These are phyloP conservation scores for Butorides virescens DNA, from an alignment of 2,113 vertebrate genomes.

Conservation along the genomic window DNA sequence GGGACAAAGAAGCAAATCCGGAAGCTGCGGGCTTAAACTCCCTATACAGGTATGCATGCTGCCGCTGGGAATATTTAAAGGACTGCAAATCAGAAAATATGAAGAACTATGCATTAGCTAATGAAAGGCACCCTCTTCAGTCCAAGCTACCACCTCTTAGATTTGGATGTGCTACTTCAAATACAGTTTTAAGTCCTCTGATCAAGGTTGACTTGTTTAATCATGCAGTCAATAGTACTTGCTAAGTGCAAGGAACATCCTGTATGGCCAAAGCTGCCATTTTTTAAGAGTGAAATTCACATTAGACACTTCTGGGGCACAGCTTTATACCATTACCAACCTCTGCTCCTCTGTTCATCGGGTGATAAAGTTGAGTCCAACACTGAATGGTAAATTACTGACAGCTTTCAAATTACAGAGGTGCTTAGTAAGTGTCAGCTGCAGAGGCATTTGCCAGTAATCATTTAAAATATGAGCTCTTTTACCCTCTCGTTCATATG, in stretches of 20 bases:
- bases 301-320: not conserved
- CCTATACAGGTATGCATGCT: not conserved
- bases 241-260: not conserved
- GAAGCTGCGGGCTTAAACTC: not conserved
- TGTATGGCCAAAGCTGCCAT: not conserved
- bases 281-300: not conserved
- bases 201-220: not conserved
- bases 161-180: not conserved
- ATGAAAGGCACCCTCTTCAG: not conserved
- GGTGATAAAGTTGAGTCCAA: not conserved
- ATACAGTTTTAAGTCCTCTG: not conserved
- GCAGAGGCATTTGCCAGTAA: not conserved
- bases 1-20: not conserved
- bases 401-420: not conserved
- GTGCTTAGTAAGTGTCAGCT: not conserved
- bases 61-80: not conserved
- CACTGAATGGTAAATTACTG: not conserved
- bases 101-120: not conserved
- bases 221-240: not conserved
- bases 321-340: not conserved
- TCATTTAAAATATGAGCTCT: not conserved
- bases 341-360: not conserved
- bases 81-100: not conserved
- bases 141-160: not conserved
- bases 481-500: not conserved